A percentile compares a stretch with the other conserved stretches of the same genome.
Evolutionary conservation across 2,113 vertebrate species (phyloP).

Genomic region (Junco hyemalis): DNA sequence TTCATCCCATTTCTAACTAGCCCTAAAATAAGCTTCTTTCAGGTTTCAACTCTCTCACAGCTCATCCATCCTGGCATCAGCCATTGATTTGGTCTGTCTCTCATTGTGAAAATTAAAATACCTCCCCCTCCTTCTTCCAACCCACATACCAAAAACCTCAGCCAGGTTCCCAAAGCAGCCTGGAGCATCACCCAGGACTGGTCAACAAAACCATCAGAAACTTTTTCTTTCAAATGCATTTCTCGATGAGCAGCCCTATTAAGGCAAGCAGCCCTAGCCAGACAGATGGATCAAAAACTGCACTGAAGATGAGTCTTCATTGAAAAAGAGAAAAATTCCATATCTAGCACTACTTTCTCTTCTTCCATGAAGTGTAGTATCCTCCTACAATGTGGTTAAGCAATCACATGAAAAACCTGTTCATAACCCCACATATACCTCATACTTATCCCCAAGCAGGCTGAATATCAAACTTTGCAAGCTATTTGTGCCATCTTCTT

Average conservation of each 20-base stretch:
- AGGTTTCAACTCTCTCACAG: neutral
- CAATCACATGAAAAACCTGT: neutral
- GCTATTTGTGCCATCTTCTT: neutral
- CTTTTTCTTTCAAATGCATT: neutral
- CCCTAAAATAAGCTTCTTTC: neutral
- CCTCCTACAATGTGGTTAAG: neutral
- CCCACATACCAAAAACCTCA: neutral
- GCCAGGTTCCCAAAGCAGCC: neutral
- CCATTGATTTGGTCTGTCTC: neutral
- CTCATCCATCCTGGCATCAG: neutral
- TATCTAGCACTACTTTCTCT: neutral
- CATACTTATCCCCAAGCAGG: neutral
- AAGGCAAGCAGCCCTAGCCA: neutral
- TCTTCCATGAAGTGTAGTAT: neutral
- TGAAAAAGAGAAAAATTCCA: neutral
- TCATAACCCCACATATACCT: accelerated
- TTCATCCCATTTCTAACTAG: neutral
- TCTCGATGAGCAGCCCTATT: neutral
- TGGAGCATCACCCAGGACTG: neutral
- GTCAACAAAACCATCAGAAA: neutral
- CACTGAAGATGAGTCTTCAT: neutral
- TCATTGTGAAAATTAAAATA: neutral
- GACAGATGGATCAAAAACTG: neutral
- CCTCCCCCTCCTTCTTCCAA: neutral
- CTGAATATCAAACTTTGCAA: neutral